Percentiles rank a stretch among this genome's conserved stretches.
Conservation (phyloP, 2,888 invertebrate species). For the Exephanes ischioxanthus region DNA sequence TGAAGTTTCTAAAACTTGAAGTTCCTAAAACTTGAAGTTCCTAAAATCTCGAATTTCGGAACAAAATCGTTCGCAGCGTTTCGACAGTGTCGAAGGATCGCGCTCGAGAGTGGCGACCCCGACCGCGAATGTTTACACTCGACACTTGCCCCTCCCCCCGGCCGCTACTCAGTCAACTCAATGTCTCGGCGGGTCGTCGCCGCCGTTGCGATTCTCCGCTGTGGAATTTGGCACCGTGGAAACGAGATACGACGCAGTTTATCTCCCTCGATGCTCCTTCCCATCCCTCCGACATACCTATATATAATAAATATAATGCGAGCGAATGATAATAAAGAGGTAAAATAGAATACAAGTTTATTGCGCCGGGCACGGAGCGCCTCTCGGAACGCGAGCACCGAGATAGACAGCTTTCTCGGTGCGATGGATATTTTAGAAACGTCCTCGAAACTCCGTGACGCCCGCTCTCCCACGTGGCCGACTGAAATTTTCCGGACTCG, state of each 20-base stretch:
- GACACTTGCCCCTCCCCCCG: background rate
- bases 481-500: no score
- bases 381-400: no score
- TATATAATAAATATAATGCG: no score
- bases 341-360: background rate
- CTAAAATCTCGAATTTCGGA: no score
- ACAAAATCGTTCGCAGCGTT: background rate
- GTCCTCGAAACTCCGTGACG: background rate
- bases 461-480: background rate
- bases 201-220: background rate
- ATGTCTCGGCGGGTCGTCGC: background rate
- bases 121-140: background rate
- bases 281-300: background rate
- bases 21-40: no score
- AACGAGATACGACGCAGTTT: conserved; percentile 56
- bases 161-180: background rate
- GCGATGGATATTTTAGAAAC: conserved; percentile 4
- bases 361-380: background rate
- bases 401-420: no score
- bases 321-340: background rate
- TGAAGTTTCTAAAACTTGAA: no score
- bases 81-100: background rate
- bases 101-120: background rate
- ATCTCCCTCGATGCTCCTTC: conserved; percentile 24
- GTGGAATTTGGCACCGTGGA: conserved; percentile 22